Evolutionary conservation across 2,113 vertebrate species (phyloP).

Genomic region (Dasyprocta punctata): DNA sequence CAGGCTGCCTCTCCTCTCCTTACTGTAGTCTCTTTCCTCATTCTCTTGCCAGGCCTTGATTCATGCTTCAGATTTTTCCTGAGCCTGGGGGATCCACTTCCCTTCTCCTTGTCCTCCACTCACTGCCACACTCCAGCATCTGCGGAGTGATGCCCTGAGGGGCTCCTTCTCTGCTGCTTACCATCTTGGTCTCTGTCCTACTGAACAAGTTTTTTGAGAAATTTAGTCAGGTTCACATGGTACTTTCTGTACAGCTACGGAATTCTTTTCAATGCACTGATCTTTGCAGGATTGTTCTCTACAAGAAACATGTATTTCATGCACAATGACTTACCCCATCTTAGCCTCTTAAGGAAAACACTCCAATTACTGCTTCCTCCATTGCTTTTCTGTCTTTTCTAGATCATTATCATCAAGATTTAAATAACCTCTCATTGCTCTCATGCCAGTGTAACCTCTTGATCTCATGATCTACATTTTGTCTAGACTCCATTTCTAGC

Average conservation of each 20-base stretch:
- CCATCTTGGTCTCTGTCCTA: too few species aligned
- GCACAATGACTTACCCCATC: accelerated
- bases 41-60: too few species aligned
- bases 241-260: background rate
- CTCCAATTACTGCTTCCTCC: too few species aligned
- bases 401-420: background rate
- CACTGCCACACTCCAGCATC: too few species aligned
- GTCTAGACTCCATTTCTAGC: background rate
- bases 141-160: too few species aligned
- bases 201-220: background rate
- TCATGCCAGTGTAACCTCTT: background rate
- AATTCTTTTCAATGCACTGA: background rate
- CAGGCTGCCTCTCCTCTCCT: too few species aligned
- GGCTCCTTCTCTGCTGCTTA: too few species aligned
- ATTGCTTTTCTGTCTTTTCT: background rate
- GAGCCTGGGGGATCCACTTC: too few species aligned
- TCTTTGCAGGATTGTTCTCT: background rate
- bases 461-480: background rate
- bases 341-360: background rate
- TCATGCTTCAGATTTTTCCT: too few species aligned
- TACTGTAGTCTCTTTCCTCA: too few species aligned
- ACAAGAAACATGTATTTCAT: accelerated
- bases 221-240: background rate
- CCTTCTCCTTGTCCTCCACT: too few species aligned
- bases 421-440: background rate